Conservation (phyloP, 2,888 invertebrate species). For the Exocentrus adspersus region DNA sequence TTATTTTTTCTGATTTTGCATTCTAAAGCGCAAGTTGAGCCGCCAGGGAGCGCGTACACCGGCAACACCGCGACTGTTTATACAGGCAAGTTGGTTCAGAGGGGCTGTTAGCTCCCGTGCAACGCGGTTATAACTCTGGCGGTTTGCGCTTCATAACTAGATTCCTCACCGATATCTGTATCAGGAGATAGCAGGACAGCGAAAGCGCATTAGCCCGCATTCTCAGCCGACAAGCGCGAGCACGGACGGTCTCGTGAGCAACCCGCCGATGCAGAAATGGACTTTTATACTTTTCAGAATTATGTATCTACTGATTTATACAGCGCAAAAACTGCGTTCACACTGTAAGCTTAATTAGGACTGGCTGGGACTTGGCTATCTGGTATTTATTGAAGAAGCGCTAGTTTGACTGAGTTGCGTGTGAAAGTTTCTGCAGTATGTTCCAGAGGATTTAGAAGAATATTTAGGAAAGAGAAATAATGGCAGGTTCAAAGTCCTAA, state of each 20-base stretch:
- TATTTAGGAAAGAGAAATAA: too few species aligned
- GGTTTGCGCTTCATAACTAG: conserved; percentile 55
- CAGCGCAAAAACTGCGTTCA: conserved; percentile 1
- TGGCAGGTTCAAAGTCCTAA: too few species aligned
- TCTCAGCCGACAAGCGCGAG: conserved; percentile 43
- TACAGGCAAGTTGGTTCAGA: conserved; percentile 19
- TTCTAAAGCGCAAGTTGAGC: too few species aligned
- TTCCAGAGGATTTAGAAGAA: too few species aligned
- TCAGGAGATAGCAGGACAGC: conserved; percentile 60
- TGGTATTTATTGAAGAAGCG: background rate
- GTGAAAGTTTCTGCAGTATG: background rate
- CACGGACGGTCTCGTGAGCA: conserved; percentile 5
- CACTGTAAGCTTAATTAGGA: background rate
- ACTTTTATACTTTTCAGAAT: conserved; percentile 12
- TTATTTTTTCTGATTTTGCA: too few species aligned
- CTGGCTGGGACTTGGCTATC: background rate
- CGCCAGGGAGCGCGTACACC: background rate
- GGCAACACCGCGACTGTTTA: conserved; percentile 19
- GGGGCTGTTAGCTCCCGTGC: conserved; percentile 45
- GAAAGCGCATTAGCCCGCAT: conserved; percentile 61
- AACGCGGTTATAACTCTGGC: conserved; percentile 51
- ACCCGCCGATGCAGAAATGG: conserved; percentile 13
- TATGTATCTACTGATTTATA: conserved; percentile 15
- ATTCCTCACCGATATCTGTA: conserved; percentile 61
- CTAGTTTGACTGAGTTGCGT: background rate